Evolutionary conservation across 1,140 invertebrate species (phyloP).

Genomic region (Halyomorpha halys): DNA sequence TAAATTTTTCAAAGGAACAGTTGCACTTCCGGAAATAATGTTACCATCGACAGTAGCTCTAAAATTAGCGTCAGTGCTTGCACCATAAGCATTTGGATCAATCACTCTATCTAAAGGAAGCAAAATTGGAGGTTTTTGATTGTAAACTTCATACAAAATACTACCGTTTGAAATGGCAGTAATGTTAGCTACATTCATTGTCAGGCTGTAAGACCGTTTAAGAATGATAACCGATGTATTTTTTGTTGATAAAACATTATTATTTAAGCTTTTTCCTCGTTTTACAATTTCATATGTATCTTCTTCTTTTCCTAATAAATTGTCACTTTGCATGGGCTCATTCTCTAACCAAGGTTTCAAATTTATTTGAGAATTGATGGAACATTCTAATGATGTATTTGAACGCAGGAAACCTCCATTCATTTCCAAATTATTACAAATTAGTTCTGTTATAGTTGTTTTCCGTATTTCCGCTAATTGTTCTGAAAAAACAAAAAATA

Average conservation of each 20-base stretch:
- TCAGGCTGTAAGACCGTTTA: not conserved
- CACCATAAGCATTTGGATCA: constrained; percentile 14
- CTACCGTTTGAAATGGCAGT: constrained; percentile 28
- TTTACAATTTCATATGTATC: too few relatives aligned
- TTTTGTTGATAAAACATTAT: too few relatives aligned
- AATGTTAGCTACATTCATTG: not conserved
- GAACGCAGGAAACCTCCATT: too few relatives aligned
- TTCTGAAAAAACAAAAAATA: constrained; percentile 37
- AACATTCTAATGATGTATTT: too few relatives aligned
- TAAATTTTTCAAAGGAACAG: not conserved
- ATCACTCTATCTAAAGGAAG: constrained; percentile 21
- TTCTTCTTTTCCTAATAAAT: too few relatives aligned
- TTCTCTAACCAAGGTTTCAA: too few relatives aligned
- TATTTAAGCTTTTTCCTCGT: too few relatives aligned
- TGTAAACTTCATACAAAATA: constrained; percentile 59
- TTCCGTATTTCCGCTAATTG: constrained; percentile 80
- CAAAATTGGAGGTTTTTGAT: constrained; percentile 19
- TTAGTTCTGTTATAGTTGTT: constrained; percentile 53
- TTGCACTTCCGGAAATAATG: not conserved
- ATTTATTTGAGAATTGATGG: too few relatives aligned
- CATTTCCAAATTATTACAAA: constrained; percentile 1
- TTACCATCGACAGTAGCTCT: not conserved
- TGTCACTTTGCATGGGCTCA: too few relatives aligned
- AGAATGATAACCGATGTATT: not conserved
- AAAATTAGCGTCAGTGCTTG: constrained; percentile 34